Evolutionary conservation across 2,797 vertebrate genomes (phyloP), one percentile per base, ranked within the genome.

Genomic region (Melopsittacus undulatus): DNA sequence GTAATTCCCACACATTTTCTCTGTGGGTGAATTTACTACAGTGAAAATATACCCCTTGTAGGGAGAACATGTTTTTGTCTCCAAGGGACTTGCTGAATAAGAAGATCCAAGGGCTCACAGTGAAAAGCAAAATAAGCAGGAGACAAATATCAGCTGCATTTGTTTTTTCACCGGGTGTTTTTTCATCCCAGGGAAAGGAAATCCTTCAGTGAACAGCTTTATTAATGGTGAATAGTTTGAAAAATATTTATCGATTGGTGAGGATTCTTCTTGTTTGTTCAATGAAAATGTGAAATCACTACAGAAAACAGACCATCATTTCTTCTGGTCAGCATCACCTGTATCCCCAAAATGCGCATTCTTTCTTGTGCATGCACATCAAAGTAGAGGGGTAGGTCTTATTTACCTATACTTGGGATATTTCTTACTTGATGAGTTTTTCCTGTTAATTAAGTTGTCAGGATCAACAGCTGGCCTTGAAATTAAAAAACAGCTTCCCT

Each of bases 381-480:
- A 45, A 57, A 86, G 24, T 23, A 57, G 16, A 45, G 26, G 5
- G 18, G 5, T 72, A 24, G 11, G 14, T 68, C 57, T 89, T 81
- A 45, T 83, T 89, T 81, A 62, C 7, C 17, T 43, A 51, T 38
- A 17, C 57, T 82, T n/a, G 14, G 56, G 90, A 69, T 77, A 46
- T 56, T 59, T 91, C 72, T 46, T 56, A 57, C 62, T 78, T 86
- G 30, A 36, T 48, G 13, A 36, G 34, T 87, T 95, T 90, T 83
- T 45, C n/a, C 42, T 93, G 49, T 15, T 38, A 86, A 96, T 92
- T 93, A 94, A 92, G 45, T 48, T 62, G 66, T 92, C 91, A 75
- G 62, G 43, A 73, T 73, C 80, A 67, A 26, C 38, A 72, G 51
- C 85, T 96, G 91, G 81, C 80, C 90, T 92, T 93, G 85, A 76